Percentiles rank a stretch among this genome's conserved stretches.
Evolutionary conservation across 1,140 invertebrate genomes (phyloP).

Genomic region (Lordiphosa stackelbergi): DNA sequence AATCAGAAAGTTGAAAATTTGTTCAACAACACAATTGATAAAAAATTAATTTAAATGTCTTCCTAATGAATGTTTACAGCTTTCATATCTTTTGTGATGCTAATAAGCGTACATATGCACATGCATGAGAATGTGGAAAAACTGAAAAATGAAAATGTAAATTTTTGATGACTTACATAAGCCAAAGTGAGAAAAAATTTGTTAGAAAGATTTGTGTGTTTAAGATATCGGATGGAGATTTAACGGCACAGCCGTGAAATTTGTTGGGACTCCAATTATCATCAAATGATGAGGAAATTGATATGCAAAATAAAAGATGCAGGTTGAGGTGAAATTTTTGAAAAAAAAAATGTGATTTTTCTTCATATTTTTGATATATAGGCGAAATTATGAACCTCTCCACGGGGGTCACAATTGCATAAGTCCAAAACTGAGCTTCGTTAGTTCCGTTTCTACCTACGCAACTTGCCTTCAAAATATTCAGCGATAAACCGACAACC

Average conservation of each 20-base stretch:
- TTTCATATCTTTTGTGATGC: slow-evolving; percentile 50
- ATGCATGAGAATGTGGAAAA: slow-evolving; percentile 15
- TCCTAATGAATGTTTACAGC: slow-evolving; percentile 58
- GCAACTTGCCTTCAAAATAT: slow-evolving; percentile 6
- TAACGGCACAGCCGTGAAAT: slow-evolving; percentile 29
- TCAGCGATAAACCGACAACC: slow-evolving; percentile 8
- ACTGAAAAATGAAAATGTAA: slow-evolving; percentile 13
- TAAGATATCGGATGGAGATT: slow-evolving; percentile 14
- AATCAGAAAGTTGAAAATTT: slow-evolving; percentile 1
- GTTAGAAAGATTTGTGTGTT: slow-evolving; percentile 15
- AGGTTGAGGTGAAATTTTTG: slow-evolving; percentile 2
- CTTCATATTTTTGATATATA: not conserved
- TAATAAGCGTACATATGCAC: slow-evolving; percentile 7
- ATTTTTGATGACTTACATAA: slow-evolving; percentile 22
- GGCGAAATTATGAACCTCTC: slow-evolving; percentile 1
- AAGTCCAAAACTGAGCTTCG: slow-evolving; percentile 1
- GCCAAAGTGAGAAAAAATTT: slow-evolving; percentile 42
- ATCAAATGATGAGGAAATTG: slow-evolving; percentile 26
- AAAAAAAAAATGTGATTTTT: no score
- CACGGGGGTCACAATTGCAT: slow-evolving; percentile 8
- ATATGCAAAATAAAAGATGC: slow-evolving; percentile 11
- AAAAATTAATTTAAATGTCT: slow-evolving; percentile 70
- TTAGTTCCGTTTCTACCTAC: slow-evolving; percentile 7
- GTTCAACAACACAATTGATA: no score
- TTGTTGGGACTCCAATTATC: slow-evolving; percentile 29